Conservation (phyloP, 2,888 invertebrate genomes). For the Pseudeuparius sepicola region DNA sequence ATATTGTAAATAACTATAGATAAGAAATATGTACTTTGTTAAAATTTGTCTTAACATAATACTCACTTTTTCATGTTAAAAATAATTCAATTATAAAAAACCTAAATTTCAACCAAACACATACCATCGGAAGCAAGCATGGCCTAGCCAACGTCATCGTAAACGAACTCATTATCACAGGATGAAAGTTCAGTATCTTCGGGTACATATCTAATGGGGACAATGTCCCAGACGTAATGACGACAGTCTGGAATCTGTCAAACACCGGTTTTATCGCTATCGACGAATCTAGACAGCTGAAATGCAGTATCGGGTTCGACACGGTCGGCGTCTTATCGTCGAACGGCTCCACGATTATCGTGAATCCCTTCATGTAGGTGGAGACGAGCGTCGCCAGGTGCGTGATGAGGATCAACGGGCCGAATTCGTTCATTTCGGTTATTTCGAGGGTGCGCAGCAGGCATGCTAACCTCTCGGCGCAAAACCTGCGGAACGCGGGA, state of each 20-base stretch:
- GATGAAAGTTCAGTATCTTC: conserved; percentile 96
- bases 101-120: too few relatives aligned
- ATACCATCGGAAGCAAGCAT: conserved; percentile 91
- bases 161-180: conserved; percentile 92
- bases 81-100: too few relatives aligned
- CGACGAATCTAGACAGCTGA: conserved; percentile 95
- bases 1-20: too few relatives aligned
- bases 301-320: conserved; percentile 78
- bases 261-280: conserved; percentile 97
- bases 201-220: conserved; percentile 99
- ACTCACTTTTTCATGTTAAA: too few relatives aligned
- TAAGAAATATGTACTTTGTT: too few relatives aligned
- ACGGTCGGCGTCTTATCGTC: conserved; percentile 90
- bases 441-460: conserved; percentile 85
- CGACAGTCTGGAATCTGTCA: conserved; percentile 90
- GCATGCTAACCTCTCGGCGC: conserved; percentile 83
- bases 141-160: conserved; percentile 97
- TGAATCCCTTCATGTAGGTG: conserved; percentile 95
- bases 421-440: conserved; percentile 81
- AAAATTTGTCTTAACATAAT: too few relatives aligned
- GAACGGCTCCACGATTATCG: conserved; percentile 95
- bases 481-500: too few relatives aligned
- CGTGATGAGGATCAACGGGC: conserved; percentile 68
- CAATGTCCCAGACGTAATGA: conserved; percentile 96
- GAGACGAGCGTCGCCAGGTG: conserved; percentile 93